phyloP scores from a whole-genome alignment of 2,797 vertebrate species.

The Artibeus lituratus region DNA sequence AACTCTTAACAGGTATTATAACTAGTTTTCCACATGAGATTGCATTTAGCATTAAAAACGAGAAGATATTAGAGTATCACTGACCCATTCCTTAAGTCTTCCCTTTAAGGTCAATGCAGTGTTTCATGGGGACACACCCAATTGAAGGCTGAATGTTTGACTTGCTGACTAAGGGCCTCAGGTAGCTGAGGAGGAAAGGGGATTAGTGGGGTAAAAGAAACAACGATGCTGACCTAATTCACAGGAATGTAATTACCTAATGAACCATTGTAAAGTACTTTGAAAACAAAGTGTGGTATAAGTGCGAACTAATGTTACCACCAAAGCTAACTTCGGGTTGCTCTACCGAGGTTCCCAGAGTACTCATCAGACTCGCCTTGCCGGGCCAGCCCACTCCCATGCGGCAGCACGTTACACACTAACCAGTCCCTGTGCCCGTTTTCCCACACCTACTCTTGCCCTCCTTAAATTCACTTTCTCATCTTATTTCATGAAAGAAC shows the following conservation, averaged over 20 bases:
- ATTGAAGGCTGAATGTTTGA: neutral
- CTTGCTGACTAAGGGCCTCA: conserved; percentile 46
- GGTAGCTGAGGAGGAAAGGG: neutral
- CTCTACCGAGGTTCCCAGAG: neutral
- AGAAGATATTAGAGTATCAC: neutral
- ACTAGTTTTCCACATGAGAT: neutral
- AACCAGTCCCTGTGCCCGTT: neutral
- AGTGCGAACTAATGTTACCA: conserved; percentile 43
- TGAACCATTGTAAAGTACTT: conserved; percentile 43
- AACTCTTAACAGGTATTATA: neutral
- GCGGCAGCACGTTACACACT: neutral
- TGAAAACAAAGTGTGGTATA: conserved; percentile 47
- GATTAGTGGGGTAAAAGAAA: conserved; percentile 48
- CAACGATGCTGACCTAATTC: conserved; percentile 69
- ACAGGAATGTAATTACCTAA: conserved; percentile 59
- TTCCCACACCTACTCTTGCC: neutral
- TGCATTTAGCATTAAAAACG: neutral
- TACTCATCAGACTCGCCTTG: neutral
- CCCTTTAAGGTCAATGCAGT: neutral
- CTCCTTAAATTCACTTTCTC: conserved; percentile 7
- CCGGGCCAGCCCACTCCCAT: neutral
- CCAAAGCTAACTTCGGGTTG: neutral
- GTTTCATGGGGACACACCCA: conserved; percentile 18
- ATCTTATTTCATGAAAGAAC: conserved; percentile 9
- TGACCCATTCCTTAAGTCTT: neutral